Base-by-base conservation (phyloP, 2,113 vertebrate genomes). In the Pomatostomus ruficeps region DNA sequence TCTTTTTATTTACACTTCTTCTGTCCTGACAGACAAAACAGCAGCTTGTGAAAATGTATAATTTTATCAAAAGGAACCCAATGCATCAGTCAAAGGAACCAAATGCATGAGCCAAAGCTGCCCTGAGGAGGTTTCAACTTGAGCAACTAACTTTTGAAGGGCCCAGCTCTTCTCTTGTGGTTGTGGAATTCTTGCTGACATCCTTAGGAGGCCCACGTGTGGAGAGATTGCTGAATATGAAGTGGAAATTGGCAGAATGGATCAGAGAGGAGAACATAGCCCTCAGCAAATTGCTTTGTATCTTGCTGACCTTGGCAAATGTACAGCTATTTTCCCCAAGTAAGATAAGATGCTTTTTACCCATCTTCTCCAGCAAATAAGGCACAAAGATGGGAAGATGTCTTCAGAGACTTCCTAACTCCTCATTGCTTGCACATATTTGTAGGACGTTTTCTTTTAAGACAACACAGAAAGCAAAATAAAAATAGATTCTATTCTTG, bases 221-320 rank as follows among this genome's bases (percentile, higher is more conserved):
- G 78, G 92, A 96, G 58, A 88, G 92, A 96, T 76, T 89, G 81
- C 70, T 88, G 85, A 89, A 89, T 68, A 66, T 70, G 88, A 94
- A 93, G 78, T 85, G 75, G 93, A 93, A 94, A 91, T 65, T 90
- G 92, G 92, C 85, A 95, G 82, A 90, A 85, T 35, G 85, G 92
- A 96, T 95, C 95, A 97, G 92, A 96, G 81, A 90, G 58, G 66
- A 83, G 85, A 88, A 90, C 43, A 58, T 62, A 96, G 85, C 92
- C 82, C 90, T 93, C 71, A 94, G 94, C 58, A 7, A 91, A 83
- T 83, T 77, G 92, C 54, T 95, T 72, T 88, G 54, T 49, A 80
- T 90, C 93, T 94, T 90, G 67, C 95, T 97, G 95, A 94, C 90
- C 92, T 94, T 96, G 90, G 94, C 75, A 95, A 93, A 76, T 1